Conservation (phyloP, 2,113 vertebrate species). For the Bettongia penicillata region DNA sequence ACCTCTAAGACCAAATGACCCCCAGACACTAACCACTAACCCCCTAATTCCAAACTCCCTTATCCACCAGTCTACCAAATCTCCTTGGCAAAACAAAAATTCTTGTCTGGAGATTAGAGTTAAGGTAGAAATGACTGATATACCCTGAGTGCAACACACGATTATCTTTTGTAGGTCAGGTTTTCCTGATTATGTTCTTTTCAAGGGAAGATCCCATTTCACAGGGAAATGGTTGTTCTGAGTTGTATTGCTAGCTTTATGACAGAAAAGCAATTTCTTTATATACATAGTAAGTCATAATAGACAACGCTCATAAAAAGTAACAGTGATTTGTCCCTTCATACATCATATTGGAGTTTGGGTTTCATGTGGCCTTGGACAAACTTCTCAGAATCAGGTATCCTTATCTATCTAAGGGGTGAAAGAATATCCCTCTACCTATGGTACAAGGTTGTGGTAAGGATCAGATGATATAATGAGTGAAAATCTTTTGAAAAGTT, state of each 20-base stretch:
- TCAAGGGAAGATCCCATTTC: background rate
- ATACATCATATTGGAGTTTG: background rate
- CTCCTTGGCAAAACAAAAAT: background rate
- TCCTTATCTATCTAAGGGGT: background rate
- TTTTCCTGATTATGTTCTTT: background rate
- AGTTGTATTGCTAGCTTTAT: background rate
- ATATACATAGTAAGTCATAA: background rate
- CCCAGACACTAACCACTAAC: background rate
- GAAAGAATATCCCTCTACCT: background rate
- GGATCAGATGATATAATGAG: background rate
- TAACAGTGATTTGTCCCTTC: background rate
- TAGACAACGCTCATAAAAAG: background rate
- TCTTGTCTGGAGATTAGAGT: background rate
- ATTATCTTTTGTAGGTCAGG: background rate
- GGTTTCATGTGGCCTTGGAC: background rate
- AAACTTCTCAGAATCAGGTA: background rate
- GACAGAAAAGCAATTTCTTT: background rate
- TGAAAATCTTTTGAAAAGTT: background rate
- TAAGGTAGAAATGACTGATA: background rate
- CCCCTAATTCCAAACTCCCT: background rate
- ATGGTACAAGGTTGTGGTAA: background rate
- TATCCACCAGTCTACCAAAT: background rate
- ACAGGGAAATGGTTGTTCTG: background rate
- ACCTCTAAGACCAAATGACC: background rate
- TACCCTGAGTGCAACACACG: background rate